Evolutionary conservation across 1,140 invertebrate species (phyloP), one percentile per base, ranked within the genome.

Genomic region (Macrosteles quadrilineatus): DNA sequence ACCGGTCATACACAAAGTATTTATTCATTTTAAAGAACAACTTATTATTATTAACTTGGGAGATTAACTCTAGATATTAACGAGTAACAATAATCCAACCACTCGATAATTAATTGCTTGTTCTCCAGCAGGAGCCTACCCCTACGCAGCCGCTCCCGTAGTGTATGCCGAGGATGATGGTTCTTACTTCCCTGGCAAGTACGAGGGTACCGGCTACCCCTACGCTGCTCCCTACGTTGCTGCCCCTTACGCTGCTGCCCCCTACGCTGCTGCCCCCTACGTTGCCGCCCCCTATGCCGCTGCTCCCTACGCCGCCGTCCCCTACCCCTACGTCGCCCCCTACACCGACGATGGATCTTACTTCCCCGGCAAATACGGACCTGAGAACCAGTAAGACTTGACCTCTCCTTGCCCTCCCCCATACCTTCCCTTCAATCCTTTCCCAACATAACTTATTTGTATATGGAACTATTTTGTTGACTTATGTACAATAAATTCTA

Each of bases 321-420:
- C 27, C 55, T 14, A n/a, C 17, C n/a, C 63, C 40, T 27, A 27
- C 40, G 30, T n/a, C 29, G n/a, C 6, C 40, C n/a, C 29, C 50
- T 21, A 32, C 67, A 23, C 30, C 6, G 74, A 75, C 43, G 73
- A 76, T 29, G 75, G 75, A 30, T 72, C 69, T 32, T 76, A 76
- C 73, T 76, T 72, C 71, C 75, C 75, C 17, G 75, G 75, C 67
- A 76, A 76, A 71, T 76, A 76, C 71, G 73, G 57, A 32, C 67
- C 67, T 9, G 57, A 62, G 55, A 27, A 59, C 55, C 55, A 59
- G 55, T 30, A 50, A 50, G 21, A 50, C 55, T 14, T 27, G 21
- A 29, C 25, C 25, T 25, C 55, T n/a, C n/a, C 21, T n/a, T 29
- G 4, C 55, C 55, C 11, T n/a, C 23, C 55, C 25, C 25, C 21